Conservation (phyloP, 1,140 invertebrate genomes). For the Drosophila micromelanica region DNA sequence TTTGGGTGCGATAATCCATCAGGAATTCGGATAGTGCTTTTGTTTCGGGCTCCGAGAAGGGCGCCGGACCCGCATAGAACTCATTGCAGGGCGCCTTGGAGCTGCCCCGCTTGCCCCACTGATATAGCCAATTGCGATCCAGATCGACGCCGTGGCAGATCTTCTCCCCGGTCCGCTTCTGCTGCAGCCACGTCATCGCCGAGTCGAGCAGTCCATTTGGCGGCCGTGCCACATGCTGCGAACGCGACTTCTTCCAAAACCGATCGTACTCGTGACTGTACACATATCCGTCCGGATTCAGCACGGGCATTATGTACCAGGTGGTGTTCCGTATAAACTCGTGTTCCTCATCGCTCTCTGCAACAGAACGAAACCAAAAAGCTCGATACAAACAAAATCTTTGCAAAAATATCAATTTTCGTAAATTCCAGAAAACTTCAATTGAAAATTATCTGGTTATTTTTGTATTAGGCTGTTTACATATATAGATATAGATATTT, state of each 20-base stretch:
- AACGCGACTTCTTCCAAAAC: conserved; percentile 92
- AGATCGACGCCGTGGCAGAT: conserved; percentile 87
- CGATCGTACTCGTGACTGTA: conserved; percentile 90
- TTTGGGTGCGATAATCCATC: conserved; percentile 86
- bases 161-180: conserved; percentile 57
- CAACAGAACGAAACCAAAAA: too few relatives aligned
- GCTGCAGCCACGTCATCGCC: conserved; percentile 82
- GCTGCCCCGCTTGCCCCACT: conserved; percentile 90
- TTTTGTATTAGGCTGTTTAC: too few relatives aligned
- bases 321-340: conserved; percentile 76
- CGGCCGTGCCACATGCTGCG: conserved; percentile 83
- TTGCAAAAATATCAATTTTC: too few relatives aligned
- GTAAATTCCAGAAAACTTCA: too few relatives aligned
- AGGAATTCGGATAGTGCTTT: conserved; percentile 88
- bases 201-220: conserved; percentile 68
- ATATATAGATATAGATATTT: too few relatives aligned
- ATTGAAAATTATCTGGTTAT: too few relatives aligned
- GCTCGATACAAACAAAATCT: too few relatives aligned
- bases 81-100: conserved; percentile 91
- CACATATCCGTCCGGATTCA: conserved; percentile 93
- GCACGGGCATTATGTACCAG: conserved; percentile 91
- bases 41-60: conserved; percentile 95
- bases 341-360: conserved; percentile 63
- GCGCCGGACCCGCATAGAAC: conserved; percentile 90
- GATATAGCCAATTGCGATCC: conserved; percentile 89